Conservation (phyloP, 2,888 invertebrate species). For the Myopa testacea region DNA sequence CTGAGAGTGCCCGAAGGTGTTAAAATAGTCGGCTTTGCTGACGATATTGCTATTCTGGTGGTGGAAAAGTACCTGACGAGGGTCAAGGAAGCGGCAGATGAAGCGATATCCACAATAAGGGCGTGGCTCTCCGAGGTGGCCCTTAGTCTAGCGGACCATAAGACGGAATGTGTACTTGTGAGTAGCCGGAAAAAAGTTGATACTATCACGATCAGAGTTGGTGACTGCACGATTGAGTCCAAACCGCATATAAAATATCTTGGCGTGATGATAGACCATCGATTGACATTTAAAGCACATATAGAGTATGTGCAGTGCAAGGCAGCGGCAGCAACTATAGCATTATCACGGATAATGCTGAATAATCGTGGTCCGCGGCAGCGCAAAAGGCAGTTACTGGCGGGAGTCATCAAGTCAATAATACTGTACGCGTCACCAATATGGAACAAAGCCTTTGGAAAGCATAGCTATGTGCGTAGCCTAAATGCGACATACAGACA, state of each 20-base stretch:
- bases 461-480: background rate
- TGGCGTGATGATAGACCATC: background rate
- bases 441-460: background rate
- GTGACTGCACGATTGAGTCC: background rate
- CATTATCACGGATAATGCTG: background rate
- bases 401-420: background rate
- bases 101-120: too few species aligned
- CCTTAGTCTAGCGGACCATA: background rate
- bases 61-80: too few species aligned
- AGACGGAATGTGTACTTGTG: background rate
- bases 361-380: background rate
- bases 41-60: too few species aligned
- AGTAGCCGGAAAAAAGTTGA: background rate
- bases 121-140: background rate
- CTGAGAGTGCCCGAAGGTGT: too few species aligned
- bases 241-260: background rate
- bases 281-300: background rate
- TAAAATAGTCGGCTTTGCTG: too few species aligned
- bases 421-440: background rate
- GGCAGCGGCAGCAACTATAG: background rate
- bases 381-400: background rate
- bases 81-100: too few species aligned
- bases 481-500: background rate
- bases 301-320: background rate
- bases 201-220: background rate